Percentiles rank a stretch among this genome's conserved stretches.
These are phyloP conservation scores for Anthophora plumipes DNA, from an alignment of 2,888 invertebrate genomes.

Conservation along the genomic window DNA sequence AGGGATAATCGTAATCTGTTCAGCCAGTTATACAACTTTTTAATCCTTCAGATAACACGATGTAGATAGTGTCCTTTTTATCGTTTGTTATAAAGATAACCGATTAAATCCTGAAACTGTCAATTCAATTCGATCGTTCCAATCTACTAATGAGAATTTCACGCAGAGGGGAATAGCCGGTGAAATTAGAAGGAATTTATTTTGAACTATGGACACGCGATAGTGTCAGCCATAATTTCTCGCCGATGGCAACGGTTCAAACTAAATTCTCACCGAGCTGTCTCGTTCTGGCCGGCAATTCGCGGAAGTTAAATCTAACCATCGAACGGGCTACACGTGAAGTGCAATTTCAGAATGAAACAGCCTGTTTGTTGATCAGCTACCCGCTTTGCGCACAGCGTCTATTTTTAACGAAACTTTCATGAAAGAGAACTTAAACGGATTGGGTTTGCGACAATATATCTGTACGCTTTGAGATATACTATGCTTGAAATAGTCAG, in stretches of 20 bases:
- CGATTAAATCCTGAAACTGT: constrained; percentile 2
- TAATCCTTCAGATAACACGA: constrained; percentile 13
- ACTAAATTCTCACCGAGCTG: constrained; percentile 34
- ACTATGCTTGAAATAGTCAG: neutral
- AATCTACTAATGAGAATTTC: neutral
- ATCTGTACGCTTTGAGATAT: neutral
- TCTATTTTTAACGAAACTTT: constrained; percentile 39
- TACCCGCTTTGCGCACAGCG: neutral
- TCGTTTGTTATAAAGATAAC: neutral
- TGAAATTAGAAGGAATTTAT: constrained; percentile 21
- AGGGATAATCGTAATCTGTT: neutral
- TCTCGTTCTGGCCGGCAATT: neutral
- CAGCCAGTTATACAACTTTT: neutral
- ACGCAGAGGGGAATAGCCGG: neutral
- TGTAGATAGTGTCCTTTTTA: neutral
- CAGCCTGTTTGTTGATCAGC: constrained; percentile 13
- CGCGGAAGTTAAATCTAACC: constrained; percentile 52
- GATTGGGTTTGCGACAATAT: neutral
- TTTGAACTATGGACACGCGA: constrained; percentile 25
- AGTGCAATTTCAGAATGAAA: constrained; percentile 44
- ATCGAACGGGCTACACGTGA: constrained; percentile 8
- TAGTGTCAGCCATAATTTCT: constrained; percentile 29
- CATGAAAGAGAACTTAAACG: constrained; percentile 15
- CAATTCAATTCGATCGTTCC: neutral
- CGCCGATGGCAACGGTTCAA: constrained; percentile 46